Percentiles rank a stretch among this genome's conserved stretches.
These are phyloP conservation scores for Fulica atra DNA, from an alignment of 2,113 vertebrate genomes.

Conservation along the genomic window DNA sequence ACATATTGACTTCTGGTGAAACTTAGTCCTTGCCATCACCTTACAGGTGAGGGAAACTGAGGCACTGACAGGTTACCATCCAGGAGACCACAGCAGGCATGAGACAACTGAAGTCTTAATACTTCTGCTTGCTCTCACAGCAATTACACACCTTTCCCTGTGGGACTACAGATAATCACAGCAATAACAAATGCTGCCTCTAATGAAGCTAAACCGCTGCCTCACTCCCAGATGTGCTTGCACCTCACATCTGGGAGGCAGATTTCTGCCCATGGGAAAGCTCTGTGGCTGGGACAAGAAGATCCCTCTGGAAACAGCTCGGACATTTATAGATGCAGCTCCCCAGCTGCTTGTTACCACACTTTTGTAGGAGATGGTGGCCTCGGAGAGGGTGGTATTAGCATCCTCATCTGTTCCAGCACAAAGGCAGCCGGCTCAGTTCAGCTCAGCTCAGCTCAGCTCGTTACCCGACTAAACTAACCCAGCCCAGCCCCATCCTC, in stretches of 20 bases:
- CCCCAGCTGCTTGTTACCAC: not conserved
- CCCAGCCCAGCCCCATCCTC: not conserved
- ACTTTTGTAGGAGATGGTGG: not conserved
- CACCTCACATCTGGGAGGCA: not conserved
- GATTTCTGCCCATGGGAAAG: not conserved
- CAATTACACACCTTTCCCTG: not conserved
- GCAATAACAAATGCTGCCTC: not conserved
- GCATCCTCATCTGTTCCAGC: not conserved
- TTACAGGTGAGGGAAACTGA: not conserved
- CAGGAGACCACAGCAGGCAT: not conserved
- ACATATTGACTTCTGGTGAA: not conserved
- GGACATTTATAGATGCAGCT: not conserved
- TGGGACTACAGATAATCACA: not conserved
- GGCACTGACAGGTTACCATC: not conserved
- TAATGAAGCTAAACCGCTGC: not conserved
- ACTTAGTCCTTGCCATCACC: not conserved
- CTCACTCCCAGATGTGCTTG: fast-evolving
- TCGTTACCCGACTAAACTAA: not conserved
- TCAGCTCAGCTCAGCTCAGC: not conserved
- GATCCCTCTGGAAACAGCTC: not conserved
- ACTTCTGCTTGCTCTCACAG: not conserved
- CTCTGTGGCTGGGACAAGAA: not conserved
- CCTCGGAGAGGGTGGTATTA: not conserved
- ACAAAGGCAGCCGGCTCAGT: not conserved
- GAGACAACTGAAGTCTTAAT: not conserved